A percentile compares a stretch with the other conserved stretches of the same genome.
Evolutionary conservation across 2,888 invertebrate genomes (phyloP).

Genomic region (Rhingia campestris): DNA sequence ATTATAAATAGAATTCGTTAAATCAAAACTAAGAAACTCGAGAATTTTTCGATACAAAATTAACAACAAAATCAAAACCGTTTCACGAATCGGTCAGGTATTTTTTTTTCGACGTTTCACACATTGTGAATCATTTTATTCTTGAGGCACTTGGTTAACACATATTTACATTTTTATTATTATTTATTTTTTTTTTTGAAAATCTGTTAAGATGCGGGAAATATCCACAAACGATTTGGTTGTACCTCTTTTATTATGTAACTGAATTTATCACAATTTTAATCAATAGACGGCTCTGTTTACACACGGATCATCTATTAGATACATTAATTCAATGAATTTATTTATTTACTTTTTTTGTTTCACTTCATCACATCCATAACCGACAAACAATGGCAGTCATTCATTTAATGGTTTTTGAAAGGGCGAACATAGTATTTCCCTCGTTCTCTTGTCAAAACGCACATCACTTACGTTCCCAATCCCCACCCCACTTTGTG

Average conservation of each 20-base stretch:
- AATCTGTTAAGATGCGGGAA: background rate
- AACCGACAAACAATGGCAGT: slow-evolving; percentile 73
- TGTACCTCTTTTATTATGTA: slow-evolving; percentile 58
- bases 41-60: slow-evolving; percentile 62
- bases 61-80: slow-evolving; percentile 20
- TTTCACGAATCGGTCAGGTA: slow-evolving; percentile 27
- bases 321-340: slow-evolving; percentile 47
- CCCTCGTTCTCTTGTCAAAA: slow-evolving; percentile 62
- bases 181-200: background rate
- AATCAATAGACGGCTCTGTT: slow-evolving; percentile 69
- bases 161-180: background rate
- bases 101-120: slow-evolving; percentile 20
- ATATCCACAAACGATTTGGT: slow-evolving; percentile 40
- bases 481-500: slow-evolving; percentile 55
- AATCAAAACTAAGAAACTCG: slow-evolving; percentile 45
- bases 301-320: slow-evolving; percentile 55
- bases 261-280: slow-evolving; percentile 62
- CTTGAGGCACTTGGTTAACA: slow-evolving; percentile 37
- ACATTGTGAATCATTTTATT: slow-evolving; percentile 25
- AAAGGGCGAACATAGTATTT: slow-evolving; percentile 67
- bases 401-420: slow-evolving; percentile 68
- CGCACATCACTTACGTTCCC: slow-evolving; percentile 62
- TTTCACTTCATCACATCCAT: slow-evolving; percentile 53
- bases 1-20: slow-evolving; percentile 64
- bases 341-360: slow-evolving; percentile 39